Base-by-base conservation (phyloP, 2,113 vertebrate genomes). In the Beaufortia kweichowensis region DNA sequence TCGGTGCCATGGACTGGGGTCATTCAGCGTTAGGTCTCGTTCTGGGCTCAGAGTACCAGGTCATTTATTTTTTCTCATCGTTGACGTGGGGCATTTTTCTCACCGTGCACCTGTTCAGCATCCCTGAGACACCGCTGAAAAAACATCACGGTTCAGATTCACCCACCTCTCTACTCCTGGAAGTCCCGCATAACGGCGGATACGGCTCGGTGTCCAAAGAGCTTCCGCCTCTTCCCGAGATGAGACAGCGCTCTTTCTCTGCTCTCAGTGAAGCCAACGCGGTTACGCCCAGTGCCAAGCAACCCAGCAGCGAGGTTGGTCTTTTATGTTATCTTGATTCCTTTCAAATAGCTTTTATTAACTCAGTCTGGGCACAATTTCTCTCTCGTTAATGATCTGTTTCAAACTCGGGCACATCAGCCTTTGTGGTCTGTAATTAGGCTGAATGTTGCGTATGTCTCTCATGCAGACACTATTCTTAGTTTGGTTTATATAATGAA, bases 1-100 rank as follows among this genome's bases (percentile, higher is more conserved):
- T 94, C 33, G 97, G 97, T 60, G 96, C 97, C 14, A 90, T 98
- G 87, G 97, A 99, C 71, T 99, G 97, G 97, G 89, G 90, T 29
- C 88, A 94, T 28, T 94, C 96, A 1, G 12, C 88, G 0, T 76
- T 98, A 48, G 95, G 94, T 75, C 86, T 84, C 75, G 55, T 93
- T 50, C 87, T 98, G 85, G 91, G 92, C 50, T 94, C 96, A 0
- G 97, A 99, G 87, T 99, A 96, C 90, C 97, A 99, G 80, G 94
- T 99, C 89, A 99, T 98, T 89, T 99, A 90, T 87, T 92, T 96
- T 85, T 95, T 98, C 81, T 93, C 95, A 0, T 89, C 93, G 0
- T 67, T 94, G 48, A 93, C 95, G 78, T 94, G 96, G 90, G 79
- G 84, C 6, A 46, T 94, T 74, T 94, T 95, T 79, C 90, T 98